Percentiles rank a stretch among this genome's conserved stretches.
phyloP scores from a whole-genome alignment of 1,140 invertebrate species.

The Drosophila prosaltans region DNA sequence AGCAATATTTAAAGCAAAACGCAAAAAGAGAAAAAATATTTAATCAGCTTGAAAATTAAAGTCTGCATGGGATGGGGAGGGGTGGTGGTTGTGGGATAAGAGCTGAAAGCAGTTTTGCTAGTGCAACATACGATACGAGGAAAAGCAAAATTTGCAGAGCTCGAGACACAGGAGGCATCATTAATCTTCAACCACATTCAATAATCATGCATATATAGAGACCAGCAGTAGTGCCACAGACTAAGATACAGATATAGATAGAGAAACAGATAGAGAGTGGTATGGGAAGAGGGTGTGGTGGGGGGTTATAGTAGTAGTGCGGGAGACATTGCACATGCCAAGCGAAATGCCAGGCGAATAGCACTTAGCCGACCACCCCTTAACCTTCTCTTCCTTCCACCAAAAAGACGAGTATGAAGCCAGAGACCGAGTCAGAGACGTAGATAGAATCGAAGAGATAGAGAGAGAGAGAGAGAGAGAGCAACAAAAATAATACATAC shows the following conservation, averaged over 20 bases:
- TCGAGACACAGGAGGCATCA: slow-evolving; percentile 53
- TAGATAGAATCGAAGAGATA: not conserved
- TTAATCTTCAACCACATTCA: slow-evolving; percentile 80
- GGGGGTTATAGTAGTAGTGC: not conserved
- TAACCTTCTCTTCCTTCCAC: no score
- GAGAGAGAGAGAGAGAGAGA: not conserved
- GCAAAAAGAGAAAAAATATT: not conserved
- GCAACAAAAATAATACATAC: slow-evolving; percentile 8
- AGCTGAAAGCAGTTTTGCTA: not conserved
- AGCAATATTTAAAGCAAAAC: not conserved
- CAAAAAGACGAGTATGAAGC: no score
- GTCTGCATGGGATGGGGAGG: not conserved
- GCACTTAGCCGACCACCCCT: slow-evolving; percentile 60
- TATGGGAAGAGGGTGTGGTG: slow-evolving; percentile 26
- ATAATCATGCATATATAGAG: slow-evolving; percentile 64
- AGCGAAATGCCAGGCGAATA: slow-evolving; percentile 26
- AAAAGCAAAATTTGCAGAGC: slow-evolving; percentile 21
- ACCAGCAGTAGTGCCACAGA: not conserved
- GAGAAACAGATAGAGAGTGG: slow-evolving; percentile 27
- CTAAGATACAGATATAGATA: slow-evolving; percentile 11
- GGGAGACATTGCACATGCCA: slow-evolving; percentile 29
- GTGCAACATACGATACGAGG: slow-evolving; percentile 6
- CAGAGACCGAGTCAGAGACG: not conserved
- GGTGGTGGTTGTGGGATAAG: not conserved
- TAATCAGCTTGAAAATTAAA: slow-evolving; percentile 11